Conservation (phyloP, 1,140 invertebrate species). For the Copidosoma floridanum region DNA sequence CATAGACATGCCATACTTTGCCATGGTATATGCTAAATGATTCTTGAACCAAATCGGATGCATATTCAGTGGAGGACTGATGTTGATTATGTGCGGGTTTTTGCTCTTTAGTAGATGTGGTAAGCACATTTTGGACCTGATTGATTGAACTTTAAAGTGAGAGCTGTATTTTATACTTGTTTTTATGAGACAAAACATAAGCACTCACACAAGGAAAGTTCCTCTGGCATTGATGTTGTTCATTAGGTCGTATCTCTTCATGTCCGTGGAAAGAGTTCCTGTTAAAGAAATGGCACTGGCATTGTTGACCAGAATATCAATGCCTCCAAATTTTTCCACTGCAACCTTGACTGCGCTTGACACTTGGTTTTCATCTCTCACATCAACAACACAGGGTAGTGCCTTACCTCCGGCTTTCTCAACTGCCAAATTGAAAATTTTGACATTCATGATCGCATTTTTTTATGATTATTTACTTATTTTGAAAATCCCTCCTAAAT, state of each 20-base stretch:
- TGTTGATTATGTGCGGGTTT: conserved; percentile 94
- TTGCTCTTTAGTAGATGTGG: conserved; percentile 85
- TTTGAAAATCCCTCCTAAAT: no score
- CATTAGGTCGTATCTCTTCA: conserved; percentile 97
- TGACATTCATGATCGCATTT: background rate
- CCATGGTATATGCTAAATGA: conserved; percentile 96
- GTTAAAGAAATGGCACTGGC: conserved; percentile 95
- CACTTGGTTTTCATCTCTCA: conserved; percentile 84
- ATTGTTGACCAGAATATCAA: conserved; percentile 95
- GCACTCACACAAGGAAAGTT: conserved; percentile 84
- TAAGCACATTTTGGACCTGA: conserved; percentile 87
- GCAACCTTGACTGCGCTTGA: conserved; percentile 81
- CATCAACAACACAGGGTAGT: conserved; percentile 91
- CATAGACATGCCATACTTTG: conserved; percentile 99
- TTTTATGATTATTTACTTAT: no score
- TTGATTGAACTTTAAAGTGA: no score
- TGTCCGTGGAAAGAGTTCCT: conserved; percentile 80
- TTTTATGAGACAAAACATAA: conserved; percentile 9
- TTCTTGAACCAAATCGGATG: conserved; percentile 87
- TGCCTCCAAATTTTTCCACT: conserved; percentile 91
- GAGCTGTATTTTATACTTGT: background rate
- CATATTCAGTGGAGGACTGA: conserved; percentile 93
- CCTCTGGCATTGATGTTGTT: conserved; percentile 88
- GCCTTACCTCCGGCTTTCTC: conserved; percentile 88
- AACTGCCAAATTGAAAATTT: conserved; percentile 65